Base-by-base conservation (phyloP, 2,113 vertebrate species). In the Istiophorus platypterus region DNA sequence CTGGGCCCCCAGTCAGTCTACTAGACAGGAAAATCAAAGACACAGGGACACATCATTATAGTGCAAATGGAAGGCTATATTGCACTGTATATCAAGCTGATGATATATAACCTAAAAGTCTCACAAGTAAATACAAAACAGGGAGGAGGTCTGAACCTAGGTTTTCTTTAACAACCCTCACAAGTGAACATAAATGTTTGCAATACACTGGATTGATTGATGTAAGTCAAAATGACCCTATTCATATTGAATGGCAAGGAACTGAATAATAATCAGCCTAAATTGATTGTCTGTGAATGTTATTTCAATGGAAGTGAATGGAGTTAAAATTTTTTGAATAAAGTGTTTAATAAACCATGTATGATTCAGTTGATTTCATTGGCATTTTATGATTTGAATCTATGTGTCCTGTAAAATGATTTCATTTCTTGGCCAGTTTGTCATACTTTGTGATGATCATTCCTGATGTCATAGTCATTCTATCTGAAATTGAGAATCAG, bases 11-110 rank as follows among this genome's bases (percentile, higher is more conserved):
- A 75, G 68, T 85, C 73, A 62, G 59, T 85, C 71, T 75, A 56
- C 62, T 54, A 91, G 72, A 87, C 81, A 89, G 82, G 72, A 85
- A 88, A 90, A 88, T 84, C 79, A 88, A 82, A 89, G 82, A 68
- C 81, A 80, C 51, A 20, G 64, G 69, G 72, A 76, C 58, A 82
- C 82, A 59, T 78, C 61, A 79, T 83, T 42, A 86, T 9, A n/a
- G 59, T 63, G 24, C 56, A 85, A 90, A 89, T 83, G 73, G 73
- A 69, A 52, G 47, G 47, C 29, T 78, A 65, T 54, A 69, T 65
- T 61, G 26, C 42, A 62, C 52, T 61, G 51, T 63, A 31, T n/a
- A 56, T 27, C 41, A 81, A 72, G 51, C 20, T 73, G 56, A 72
- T 87, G 68, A 88, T 85, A 52, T 79, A 72, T 57, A 67, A 59